Conservation (phyloP, 2,888 invertebrate genomes). For the Pseudococcus longispinus region DNA sequence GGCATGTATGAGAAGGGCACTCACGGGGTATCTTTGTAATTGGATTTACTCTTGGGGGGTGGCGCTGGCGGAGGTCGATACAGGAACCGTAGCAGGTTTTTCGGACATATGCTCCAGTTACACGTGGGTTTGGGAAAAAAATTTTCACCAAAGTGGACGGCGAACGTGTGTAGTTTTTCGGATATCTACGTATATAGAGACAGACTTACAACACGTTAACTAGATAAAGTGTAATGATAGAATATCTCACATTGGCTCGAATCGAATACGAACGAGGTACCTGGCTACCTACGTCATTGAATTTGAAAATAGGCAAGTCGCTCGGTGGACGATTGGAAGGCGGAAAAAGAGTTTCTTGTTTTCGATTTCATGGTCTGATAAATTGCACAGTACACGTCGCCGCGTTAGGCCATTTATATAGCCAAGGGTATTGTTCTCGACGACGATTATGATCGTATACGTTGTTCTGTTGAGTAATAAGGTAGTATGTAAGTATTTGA, state of each 20-base stretch:
- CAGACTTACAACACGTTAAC: no score
- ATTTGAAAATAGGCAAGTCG: constrained; percentile 11
- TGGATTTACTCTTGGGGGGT: background rate
- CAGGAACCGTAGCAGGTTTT: background rate
- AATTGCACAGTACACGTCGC: background rate
- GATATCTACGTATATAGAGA: background rate
- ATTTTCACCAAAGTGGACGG: background rate
- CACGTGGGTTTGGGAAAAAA: background rate
- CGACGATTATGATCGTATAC: background rate
- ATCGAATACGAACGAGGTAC: background rate
- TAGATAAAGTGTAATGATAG: no score
- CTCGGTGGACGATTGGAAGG: background rate
- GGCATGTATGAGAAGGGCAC: background rate
- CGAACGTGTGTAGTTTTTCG: background rate
- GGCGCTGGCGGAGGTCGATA: background rate
- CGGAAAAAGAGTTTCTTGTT: constrained; percentile 11
- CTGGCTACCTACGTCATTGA: background rate
- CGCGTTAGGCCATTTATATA: background rate
- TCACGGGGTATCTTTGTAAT: background rate
- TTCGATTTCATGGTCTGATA: constrained; percentile 16
- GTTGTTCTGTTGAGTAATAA: constrained; percentile 1
- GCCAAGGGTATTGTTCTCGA: background rate
- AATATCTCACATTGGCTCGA: background rate
- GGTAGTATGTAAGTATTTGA: background rate
- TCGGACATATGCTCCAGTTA: background rate